Evolutionary conservation across 2,797 vertebrate species (phyloP).

Genomic region (Enteromius unitaeniatus): DNA sequence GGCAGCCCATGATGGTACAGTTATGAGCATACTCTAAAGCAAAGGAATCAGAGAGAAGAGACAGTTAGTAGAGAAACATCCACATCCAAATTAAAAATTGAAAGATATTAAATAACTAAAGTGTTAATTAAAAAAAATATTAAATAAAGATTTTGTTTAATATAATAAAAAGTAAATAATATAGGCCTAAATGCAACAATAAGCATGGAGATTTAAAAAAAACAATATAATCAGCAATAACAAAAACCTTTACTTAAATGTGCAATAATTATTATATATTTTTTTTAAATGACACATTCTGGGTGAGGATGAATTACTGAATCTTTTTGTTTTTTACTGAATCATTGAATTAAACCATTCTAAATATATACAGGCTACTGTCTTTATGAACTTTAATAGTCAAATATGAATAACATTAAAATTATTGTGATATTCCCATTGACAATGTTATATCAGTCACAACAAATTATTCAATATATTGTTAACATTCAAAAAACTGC

Average conservation of each 20-base stretch:
- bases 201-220: not conserved
- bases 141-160: not conserved
- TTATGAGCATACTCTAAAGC: conserved; percentile 79
- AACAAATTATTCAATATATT: not conserved
- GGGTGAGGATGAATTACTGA: not conserved
- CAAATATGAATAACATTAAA: not conserved
- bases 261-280: not conserved
- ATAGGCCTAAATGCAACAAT: not conserved
- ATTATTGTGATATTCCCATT: not conserved
- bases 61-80: not conserved
- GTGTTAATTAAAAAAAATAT: too few relatives aligned
- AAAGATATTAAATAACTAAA: too few relatives aligned
- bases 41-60: conserved; percentile 15
- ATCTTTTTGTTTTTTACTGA: not conserved
- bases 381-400: not conserved
- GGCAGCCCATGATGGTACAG: conserved; percentile 84
- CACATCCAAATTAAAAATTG: not conserved
- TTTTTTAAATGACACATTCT: not conserved
- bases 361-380: not conserved
- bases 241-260: not conserved
- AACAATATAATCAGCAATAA: not conserved
- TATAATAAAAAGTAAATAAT: not conserved
- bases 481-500: not conserved
- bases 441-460: not conserved
- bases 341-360: not conserved